Evolutionary conservation across 2,113 vertebrate species (phyloP), one percentile per base, ranked within the genome.

Genomic region (Irena cyanogastra): DNA sequence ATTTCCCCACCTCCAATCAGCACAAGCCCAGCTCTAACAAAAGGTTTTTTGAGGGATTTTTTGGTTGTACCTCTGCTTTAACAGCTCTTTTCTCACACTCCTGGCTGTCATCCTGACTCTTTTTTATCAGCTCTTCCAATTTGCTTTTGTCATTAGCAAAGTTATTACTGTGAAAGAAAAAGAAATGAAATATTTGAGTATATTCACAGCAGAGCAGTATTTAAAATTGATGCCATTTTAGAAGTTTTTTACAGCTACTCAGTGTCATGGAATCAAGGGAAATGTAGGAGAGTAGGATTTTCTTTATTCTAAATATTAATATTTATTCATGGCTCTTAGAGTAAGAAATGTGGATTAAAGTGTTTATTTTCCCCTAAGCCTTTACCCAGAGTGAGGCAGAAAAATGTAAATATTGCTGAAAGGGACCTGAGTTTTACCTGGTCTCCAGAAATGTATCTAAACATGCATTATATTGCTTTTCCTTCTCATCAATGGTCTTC

Each of bases 91-190:
- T 96, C 65, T 76, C 89, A n/a, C 94, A 95, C 15, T 97, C 97
- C 24, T 96, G 86, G 16, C 95, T 89, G 18, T 84, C 22, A 24
- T 94, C 84, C 77, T 96, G 94, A 53, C 86, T 97, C 92, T 98
- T 98, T 44, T 97, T 97, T 68, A 99, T 97, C 84, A 97, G 97
- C 11, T 98, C 98, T 93, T 99, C 99, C 91, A 98, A 69, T 94
- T 97, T 98, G 85, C 97, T 91, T 89, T 98, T 99, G 95, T 99
- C 98, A 42, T 83, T 94, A 75, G 98, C 98, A 60, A 97, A 97
- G 78, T 98, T 97, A 76, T 98, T 98, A 87, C 99, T 99, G 96
- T 50, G 89, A 92, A 93, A 95, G 60, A 77, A 91, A 69, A 77
- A 90, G 16, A 87, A 44, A 65, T 49, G 7, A 74, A 92, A 74